Conservation (phyloP, 1,140 invertebrate genomes). For the Drosophila quadrilineata region DNA sequence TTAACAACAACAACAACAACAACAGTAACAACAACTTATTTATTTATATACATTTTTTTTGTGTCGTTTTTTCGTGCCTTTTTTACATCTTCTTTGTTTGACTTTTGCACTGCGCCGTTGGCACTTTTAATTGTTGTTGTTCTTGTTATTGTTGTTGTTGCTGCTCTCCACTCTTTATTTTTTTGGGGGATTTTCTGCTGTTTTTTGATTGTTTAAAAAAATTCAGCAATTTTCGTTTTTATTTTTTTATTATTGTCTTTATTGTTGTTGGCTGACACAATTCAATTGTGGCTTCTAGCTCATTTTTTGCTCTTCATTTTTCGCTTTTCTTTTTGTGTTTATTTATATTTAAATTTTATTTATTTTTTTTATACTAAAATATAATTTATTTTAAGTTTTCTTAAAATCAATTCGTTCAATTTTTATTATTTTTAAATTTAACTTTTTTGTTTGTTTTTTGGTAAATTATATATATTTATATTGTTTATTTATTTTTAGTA, state of each 20-base stretch:
- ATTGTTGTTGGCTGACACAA: too few relatives aligned
- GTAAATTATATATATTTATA: too few relatives aligned
- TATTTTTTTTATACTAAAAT: conserved; percentile 35
- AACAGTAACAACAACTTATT: conserved; percentile 13
- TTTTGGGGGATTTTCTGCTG: too few relatives aligned
- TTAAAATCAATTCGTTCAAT: too few relatives aligned
- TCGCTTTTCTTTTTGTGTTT: conserved; percentile 33
- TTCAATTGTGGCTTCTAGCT: conserved; percentile 40
- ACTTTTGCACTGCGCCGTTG: conserved; percentile 67
- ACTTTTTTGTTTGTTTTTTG: conserved; percentile 57
- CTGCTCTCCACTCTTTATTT: conserved; percentile 3
- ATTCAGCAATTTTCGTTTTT: conserved; percentile 38
- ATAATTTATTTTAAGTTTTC: too few relatives aligned
- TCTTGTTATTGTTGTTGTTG: conserved; percentile 20
- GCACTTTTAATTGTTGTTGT: conserved; percentile 70
- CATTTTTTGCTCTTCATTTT: conserved; percentile 22
- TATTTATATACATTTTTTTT: conserved; percentile 22
- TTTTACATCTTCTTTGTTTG: conserved; percentile 54
- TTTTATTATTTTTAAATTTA: background rate
- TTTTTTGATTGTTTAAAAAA: conserved; percentile 38
- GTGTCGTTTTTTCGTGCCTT: conserved; percentile 23
- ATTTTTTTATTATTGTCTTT: too few relatives aligned
- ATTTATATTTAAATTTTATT: conserved; percentile 46
- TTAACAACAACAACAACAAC: too few relatives aligned
- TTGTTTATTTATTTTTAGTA: too few relatives aligned